A percentile compares a stretch with the other conserved stretches of the same genome.
phyloP scores from a whole-genome alignment of 2,797 vertebrate species.

The Sciurus vulgaris region DNA sequence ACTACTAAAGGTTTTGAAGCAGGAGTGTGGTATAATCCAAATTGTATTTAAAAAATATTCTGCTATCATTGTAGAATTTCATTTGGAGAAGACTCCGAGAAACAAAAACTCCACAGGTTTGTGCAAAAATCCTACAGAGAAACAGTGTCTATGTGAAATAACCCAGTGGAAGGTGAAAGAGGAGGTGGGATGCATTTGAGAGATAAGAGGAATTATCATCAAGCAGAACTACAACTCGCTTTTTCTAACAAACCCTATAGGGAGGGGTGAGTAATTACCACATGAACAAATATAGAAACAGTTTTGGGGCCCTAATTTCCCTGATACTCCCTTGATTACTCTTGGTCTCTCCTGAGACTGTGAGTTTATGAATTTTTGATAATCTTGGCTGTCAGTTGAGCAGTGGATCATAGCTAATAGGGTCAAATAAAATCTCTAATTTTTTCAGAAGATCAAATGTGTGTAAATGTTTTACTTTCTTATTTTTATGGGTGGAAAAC shows the following conservation, averaged over 20 bases:
- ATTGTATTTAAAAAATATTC: background rate
- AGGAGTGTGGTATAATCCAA: background rate
- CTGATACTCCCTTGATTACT: background rate
- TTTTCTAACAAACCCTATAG: background rate
- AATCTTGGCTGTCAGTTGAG: background rate
- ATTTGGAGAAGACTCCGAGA: background rate
- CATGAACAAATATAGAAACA: background rate
- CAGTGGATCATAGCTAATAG: slow-evolving; percentile 54
- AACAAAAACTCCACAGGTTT: background rate
- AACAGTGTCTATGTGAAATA: background rate
- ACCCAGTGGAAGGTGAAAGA: background rate
- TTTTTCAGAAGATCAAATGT: slow-evolving; percentile 36
- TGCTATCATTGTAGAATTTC: background rate
- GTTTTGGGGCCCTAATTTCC: background rate
- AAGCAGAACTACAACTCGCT: background rate
- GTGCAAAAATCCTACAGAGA: background rate
- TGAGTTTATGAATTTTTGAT: slow-evolving; percentile 49
- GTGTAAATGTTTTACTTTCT: slow-evolving; percentile 24
- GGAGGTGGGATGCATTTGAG: background rate
- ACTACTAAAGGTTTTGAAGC: background rate
- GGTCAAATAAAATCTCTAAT: slow-evolving; percentile 53
- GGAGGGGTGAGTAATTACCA: background rate
- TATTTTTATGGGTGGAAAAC: background rate
- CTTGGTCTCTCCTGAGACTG: background rate
- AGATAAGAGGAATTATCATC: slow-evolving; percentile 17